These are phyloP conservation scores for Ips typographus DNA, from an alignment of 1,140 invertebrate genomes.

Conservation along the genomic window DNA sequence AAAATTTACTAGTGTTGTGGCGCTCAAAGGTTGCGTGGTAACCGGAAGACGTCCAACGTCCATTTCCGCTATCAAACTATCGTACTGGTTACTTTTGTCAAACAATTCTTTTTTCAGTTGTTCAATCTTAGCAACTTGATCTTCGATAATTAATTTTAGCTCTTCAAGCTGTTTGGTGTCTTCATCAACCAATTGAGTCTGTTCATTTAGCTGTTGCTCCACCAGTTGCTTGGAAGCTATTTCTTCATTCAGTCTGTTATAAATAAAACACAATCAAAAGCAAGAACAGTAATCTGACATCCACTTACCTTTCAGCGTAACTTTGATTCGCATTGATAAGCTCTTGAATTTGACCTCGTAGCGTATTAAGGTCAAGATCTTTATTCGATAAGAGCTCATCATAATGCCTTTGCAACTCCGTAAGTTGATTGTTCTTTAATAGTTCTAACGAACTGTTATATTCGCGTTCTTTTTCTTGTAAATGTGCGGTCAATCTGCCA, in stretches of 20 bases:
- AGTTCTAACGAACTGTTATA: constrained; percentile 32
- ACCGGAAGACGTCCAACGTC: constrained; percentile 42
- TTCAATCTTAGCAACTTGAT: constrained; percentile 68
- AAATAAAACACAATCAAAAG: constrained; percentile 7
- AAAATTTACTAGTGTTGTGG: no score
- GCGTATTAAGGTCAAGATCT: constrained; percentile 38
- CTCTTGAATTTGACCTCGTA: constrained; percentile 32
- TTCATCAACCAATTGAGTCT: constrained; percentile 57
- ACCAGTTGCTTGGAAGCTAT: constrained; percentile 30
- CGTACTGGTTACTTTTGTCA: constrained; percentile 60
- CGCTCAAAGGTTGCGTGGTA: constrained; percentile 28
- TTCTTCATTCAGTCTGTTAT: constrained; percentile 24
- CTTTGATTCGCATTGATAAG: constrained; percentile 28
- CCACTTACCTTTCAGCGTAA: constrained; percentile 27
- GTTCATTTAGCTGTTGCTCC: constrained; percentile 54
- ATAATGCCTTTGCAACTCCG: constrained; percentile 39
- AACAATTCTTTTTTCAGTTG: constrained; percentile 65
- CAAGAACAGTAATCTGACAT: neutral
- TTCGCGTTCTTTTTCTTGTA: constrained; percentile 39
- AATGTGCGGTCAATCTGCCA: constrained; percentile 23
- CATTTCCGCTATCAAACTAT: constrained; percentile 52
- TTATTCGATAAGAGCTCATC: constrained; percentile 41
- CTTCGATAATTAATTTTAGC: constrained; percentile 60
- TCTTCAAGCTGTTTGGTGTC: constrained; percentile 56
- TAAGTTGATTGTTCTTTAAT: constrained; percentile 33